These are phyloP conservation scores for Drosophila engyochracea DNA, from an alignment of 2,888 invertebrate genomes.

Conservation along the genomic window DNA sequence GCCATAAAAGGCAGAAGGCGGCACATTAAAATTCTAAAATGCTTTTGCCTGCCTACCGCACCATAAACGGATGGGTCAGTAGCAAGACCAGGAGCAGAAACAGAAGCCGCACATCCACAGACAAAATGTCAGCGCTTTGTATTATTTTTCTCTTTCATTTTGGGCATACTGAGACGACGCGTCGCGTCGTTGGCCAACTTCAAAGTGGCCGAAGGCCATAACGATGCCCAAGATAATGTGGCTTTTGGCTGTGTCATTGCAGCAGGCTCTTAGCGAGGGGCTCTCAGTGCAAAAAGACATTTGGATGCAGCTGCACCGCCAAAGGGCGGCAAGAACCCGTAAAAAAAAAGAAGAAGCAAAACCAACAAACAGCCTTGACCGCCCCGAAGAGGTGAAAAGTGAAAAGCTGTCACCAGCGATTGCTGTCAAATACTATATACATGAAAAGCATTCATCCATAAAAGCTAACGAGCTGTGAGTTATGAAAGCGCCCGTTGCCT, in stretches of 20 bases:
- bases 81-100: constrained; percentile 18
- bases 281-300: constrained; percentile 31
- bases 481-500: constrained; percentile 56
- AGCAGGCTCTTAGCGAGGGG: constrained; percentile 20
- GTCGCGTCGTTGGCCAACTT: constrained; percentile 36
- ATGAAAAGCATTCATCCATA: constrained; percentile 65
- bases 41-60: constrained; percentile 69
- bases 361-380: constrained; percentile 65
- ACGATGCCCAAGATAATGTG: constrained; percentile 55
- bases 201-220: constrained; percentile 61
- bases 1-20: constrained; percentile 79
- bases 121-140: constrained; percentile 56
- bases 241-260: constrained; percentile 22
- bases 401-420: constrained; percentile 70
- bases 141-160: constrained; percentile 12
- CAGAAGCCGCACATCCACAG: constrained; percentile 13
- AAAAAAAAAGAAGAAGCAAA: constrained; percentile 1
- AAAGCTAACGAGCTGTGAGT: constrained; percentile 79
- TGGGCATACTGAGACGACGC: constrained; percentile 33
- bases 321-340: neutral
- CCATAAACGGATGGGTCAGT: constrained; percentile 53
- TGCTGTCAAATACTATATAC: constrained; percentile 51
- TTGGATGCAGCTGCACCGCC: constrained; percentile 58
- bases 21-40: constrained; percentile 81
- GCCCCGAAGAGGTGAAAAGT: constrained; percentile 65